Evolutionary conservation across 1,140 invertebrate genomes (phyloP), one percentile per base, ranked within the genome.

Genomic region (Odontomachus brunneus): DNA sequence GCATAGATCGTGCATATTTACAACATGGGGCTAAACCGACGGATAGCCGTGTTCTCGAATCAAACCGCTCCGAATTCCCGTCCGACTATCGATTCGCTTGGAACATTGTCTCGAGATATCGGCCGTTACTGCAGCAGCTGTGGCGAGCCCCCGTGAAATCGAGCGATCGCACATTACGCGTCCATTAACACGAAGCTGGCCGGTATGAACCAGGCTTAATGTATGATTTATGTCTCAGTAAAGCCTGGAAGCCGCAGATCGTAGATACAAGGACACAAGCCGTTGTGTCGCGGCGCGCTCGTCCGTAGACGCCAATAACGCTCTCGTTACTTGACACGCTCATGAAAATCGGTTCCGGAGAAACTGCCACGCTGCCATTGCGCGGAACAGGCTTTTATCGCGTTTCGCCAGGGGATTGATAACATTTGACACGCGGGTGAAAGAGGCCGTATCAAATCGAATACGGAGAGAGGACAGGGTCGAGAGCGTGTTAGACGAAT

Each of bases 181-280:
- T 84, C 86, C 82, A 86, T 81, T 88, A 88, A 88, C 86, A 84
- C 48, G 82, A 59, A 22, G 71, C 82, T 75, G 72, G 38, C 60
- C 38, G n/a, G 24, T 75, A 73, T 48, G 86, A 87, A 66, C 38
- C 82, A 59, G 55, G 87, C 71, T 89, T 90, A 89, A 89, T 88
- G 84, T 88, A 88, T 90, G 89, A 90, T 90, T 89, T 90, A 90
- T 75, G 81, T 66, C 63, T 65, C 38, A 72, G 76, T 78, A 87
- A 89, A 87, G 84, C 84, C 57, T 63, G 53, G 33, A 55, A 84
- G 69, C 73, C 76, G 17, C 84, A 84, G 51, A 87, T 87, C 82
- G 44, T 48, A 69, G 33, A 55, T 84, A 84, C 72, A 66, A 65
- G 24, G 44, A 66, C 44, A 66, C 26, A 3, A 60, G 29, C 48